Evolutionary conservation across 2,113 vertebrate genomes (phyloP).

Genomic region (Bostrychus sinensis): DNA sequence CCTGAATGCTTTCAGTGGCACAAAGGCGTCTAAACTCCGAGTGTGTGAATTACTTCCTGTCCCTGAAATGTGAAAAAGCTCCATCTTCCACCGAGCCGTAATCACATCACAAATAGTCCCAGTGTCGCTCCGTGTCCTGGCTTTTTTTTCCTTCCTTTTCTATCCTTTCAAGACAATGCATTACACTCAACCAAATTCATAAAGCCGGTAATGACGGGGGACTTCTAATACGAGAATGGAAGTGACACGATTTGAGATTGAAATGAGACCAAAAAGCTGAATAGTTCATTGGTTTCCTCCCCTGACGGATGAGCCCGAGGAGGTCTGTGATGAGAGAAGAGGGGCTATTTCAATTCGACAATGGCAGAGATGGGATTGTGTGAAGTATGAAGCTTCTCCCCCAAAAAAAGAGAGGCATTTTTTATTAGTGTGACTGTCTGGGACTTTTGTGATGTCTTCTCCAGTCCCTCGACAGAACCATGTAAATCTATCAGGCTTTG

Average conservation of each 20-base stretch:
- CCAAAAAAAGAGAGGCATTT: constrained; percentile 47
- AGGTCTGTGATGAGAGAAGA: constrained; percentile 60
- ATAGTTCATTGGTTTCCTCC: constrained; percentile 51
- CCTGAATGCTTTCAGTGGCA: constrained; percentile 1
- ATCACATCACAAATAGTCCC: constrained; percentile 29
- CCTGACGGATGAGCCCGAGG: constrained; percentile 52
- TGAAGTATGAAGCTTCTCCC: constrained; percentile 50
- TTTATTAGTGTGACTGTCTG: constrained; percentile 69
- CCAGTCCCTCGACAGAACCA: constrained; percentile 69
- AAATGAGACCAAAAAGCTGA: constrained; percentile 63
- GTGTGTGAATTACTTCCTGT: constrained; percentile 32
- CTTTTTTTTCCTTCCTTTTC: constrained; percentile 13
- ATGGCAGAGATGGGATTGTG: constrained; percentile 64
- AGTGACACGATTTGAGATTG: constrained; percentile 67
- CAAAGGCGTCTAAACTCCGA: constrained; percentile 9
- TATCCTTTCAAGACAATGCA: constrained; percentile 43
- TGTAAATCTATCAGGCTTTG: constrained; percentile 76
- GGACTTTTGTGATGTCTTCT: constrained; percentile 58
- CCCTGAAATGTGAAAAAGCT: constrained; percentile 27
- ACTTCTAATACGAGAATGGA: constrained; percentile 53
- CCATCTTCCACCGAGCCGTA: constrained; percentile 20
- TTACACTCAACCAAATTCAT: constrained; percentile 45
- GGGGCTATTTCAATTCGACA: constrained; percentile 62
- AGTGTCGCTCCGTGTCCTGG: constrained; percentile 11
- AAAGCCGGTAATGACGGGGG: constrained; percentile 45